Conservation (phyloP, 2,888 invertebrate genomes). For the Stenodera caucasica region DNA sequence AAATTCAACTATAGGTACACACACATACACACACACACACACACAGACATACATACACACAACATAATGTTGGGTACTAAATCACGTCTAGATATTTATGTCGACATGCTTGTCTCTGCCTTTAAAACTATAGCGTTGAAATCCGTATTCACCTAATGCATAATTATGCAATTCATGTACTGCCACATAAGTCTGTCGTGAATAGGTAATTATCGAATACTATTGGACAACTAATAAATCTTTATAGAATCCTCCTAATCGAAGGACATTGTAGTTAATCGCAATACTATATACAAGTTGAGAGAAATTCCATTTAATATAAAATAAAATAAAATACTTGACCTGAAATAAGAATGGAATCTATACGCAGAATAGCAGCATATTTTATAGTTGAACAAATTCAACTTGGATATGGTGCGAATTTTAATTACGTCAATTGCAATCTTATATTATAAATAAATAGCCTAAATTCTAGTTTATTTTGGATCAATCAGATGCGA, state of each 20-base stretch:
- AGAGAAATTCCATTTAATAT: not conserved
- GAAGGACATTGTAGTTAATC: slow-evolving; percentile 3
- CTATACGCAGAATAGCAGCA: no score
- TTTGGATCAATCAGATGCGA: no score
- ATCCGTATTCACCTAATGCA: slow-evolving; percentile 47
- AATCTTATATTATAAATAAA: no score
- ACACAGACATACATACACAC: slow-evolving; percentile 6
- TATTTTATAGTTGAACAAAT: no score
- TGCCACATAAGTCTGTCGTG: slow-evolving; percentile 48
- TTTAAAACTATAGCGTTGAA: slow-evolving; percentile 45
- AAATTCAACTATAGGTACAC: no score
- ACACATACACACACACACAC: slow-evolving; percentile 29
- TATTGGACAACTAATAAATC: slow-evolving; percentile 24
- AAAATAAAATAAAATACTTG: no score
- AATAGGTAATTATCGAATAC: slow-evolving; percentile 44
- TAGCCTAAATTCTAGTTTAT: not conserved
- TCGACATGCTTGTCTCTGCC: slow-evolving; percentile 40
- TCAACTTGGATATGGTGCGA: no score
- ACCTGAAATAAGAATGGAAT: no score
- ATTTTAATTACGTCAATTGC: no score
- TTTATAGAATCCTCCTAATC: slow-evolving; percentile 11
- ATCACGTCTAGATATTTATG: slow-evolving; percentile 45
- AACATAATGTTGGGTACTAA: slow-evolving; percentile 36
- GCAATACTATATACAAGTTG: not conserved
- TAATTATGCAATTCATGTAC: slow-evolving; percentile 49